Percentiles rank a stretch among this genome's conserved stretches.
phyloP scores from a whole-genome alignment of 2,113 vertebrate species.

The Corvus cornix region DNA sequence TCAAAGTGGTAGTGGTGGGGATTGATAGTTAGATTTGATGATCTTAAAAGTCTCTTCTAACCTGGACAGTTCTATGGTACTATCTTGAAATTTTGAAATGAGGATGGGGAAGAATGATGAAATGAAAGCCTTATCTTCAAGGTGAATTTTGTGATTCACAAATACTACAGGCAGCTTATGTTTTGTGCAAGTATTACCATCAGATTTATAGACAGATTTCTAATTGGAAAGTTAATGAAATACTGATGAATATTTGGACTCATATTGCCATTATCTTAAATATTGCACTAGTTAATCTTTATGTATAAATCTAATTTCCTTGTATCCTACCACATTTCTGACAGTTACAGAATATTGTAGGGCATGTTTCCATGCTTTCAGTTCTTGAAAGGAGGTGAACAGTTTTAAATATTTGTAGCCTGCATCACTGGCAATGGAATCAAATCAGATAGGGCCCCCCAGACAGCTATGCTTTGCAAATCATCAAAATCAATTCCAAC shows the following conservation, averaged over 20 bases:
- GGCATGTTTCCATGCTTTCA: not conserved
- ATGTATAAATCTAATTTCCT: not conserved
- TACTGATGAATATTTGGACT: not conserved
- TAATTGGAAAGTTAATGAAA: not conserved
- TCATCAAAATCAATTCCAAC: not conserved
- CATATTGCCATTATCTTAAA: not conserved
- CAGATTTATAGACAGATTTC: not conserved
- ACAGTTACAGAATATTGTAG: not conserved
- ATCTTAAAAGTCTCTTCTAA: not conserved
- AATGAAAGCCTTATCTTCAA: not conserved
- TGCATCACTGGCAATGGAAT: not conserved
- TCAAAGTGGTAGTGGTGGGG: not conserved
- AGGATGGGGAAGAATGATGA: not conserved
- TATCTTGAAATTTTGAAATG: not conserved
- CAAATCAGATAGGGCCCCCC: not conserved
- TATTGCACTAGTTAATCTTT: not conserved
- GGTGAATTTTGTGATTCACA: not conserved
- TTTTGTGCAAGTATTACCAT: not conserved
- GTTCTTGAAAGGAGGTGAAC: not conserved
- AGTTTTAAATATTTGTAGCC: not conserved
- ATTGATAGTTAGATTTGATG: not conserved
- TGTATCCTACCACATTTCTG: not conserved
- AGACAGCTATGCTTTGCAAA: not conserved
- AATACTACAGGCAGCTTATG: not conserved
- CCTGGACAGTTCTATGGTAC: not conserved